phyloP scores from a whole-genome alignment of 2,888 invertebrate species.

The Sylvicola cinctus region DNA sequence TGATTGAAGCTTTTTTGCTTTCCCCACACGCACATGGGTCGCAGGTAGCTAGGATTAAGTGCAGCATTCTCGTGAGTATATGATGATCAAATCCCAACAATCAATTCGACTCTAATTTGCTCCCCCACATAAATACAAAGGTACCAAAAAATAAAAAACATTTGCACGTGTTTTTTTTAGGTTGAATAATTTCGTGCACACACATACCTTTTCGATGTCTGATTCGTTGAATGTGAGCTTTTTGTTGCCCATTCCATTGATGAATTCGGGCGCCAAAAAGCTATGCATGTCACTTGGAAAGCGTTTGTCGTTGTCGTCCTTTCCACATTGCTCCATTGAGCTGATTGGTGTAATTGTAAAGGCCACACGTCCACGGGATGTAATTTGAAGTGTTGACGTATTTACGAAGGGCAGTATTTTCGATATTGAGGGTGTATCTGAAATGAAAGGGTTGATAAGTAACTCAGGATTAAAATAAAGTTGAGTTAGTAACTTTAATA shows the following conservation, averaged over 20 bases:
- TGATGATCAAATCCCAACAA: too few species aligned
- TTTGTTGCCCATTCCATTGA: slow-evolving; percentile 19
- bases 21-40: too few species aligned
- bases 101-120: too few species aligned
- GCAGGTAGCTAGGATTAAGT: too few species aligned
- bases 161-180: too few species aligned
- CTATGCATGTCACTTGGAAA: slow-evolving; percentile 17
- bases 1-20: too few species aligned
- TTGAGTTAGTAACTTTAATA: too few species aligned
- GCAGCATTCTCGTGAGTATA: too few species aligned
- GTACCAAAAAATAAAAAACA: too few species aligned
- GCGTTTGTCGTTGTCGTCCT: slow-evolving; percentile 7
- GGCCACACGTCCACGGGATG: slow-evolving; percentile 31
- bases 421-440: slow-evolving; percentile 13
- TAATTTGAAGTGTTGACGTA: slow-evolving; percentile 30
- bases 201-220: slow-evolving; percentile 33
- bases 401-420: slow-evolving; percentile 31
- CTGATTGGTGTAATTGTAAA: slow-evolving; percentile 7
- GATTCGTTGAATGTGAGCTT: slow-evolving; percentile 27
- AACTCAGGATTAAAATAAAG: too few species aligned
- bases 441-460: too few species aligned
- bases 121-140: too few species aligned
- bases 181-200: not conserved
- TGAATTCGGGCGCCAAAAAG: slow-evolving; percentile 34
- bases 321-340: slow-evolving; percentile 7